These are phyloP conservation scores for Lates calcarifer DNA, from an alignment of 2,113 vertebrate genomes.

Conservation along the genomic window DNA sequence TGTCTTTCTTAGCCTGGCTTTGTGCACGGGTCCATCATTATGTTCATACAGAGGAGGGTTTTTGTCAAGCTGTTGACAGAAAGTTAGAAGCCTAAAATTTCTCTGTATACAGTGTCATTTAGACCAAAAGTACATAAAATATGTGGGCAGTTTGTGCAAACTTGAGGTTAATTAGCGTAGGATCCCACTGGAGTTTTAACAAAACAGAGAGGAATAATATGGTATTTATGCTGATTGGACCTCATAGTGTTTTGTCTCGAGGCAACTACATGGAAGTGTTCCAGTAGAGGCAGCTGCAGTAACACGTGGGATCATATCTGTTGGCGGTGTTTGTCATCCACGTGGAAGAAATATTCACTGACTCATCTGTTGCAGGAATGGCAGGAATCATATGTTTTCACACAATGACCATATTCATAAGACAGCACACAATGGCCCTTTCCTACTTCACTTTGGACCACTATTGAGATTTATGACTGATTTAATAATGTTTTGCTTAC, in stretches of 20 bases:
- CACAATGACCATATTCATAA: constrained; percentile 58
- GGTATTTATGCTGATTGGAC: background rate
- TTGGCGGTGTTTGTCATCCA: constrained; percentile 25
- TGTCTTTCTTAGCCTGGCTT: too few relatives aligned
- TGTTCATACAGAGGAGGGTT: too few relatives aligned
- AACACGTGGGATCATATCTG: constrained; percentile 27
- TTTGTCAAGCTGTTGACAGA: too few relatives aligned
- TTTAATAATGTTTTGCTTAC: background rate
- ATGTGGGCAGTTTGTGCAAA: background rate
- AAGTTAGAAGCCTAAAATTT: too few relatives aligned
- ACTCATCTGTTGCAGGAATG: constrained; percentile 49
- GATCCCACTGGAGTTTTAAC: background rate
- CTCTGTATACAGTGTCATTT: background rate
- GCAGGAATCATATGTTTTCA: constrained; percentile 50
- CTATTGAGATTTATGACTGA: background rate
- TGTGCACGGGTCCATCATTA: too few relatives aligned
- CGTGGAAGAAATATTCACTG: constrained; percentile 33
- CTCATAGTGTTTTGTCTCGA: background rate
- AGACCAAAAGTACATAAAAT: background rate
- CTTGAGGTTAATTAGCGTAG: background rate
- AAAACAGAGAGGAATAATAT: background rate
- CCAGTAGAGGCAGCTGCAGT: constrained; percentile 36
- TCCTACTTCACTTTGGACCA: background rate
- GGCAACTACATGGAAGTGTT: constrained; percentile 13
- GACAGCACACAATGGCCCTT: background rate